Percentiles rank a stretch among this genome's conserved stretches.
Evolutionary conservation across 2,113 vertebrate genomes (phyloP).

Genomic region (Calcarius ornatus): DNA sequence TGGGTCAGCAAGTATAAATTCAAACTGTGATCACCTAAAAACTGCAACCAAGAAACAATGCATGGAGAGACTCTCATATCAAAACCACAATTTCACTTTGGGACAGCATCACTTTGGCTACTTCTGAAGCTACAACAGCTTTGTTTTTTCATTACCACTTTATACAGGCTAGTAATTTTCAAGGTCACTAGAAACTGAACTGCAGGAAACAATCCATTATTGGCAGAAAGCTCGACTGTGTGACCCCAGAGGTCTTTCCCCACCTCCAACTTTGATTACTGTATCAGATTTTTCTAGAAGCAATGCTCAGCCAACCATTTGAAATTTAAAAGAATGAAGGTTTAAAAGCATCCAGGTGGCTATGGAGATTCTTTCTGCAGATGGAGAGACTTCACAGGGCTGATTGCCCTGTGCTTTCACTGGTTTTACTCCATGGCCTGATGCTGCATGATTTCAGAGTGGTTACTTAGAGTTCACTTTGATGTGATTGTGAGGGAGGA

Average conservation of each 20-base stretch:
- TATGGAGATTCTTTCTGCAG: neutral
- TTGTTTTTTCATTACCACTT: constrained; percentile 35
- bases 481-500: constrained; percentile 5
- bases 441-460: neutral
- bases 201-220: constrained; percentile 26
- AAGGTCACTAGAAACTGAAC: constrained; percentile 38
- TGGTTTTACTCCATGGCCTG: neutral
- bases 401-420: neutral
- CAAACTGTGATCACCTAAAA: neutral
- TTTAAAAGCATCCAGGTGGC: constrained; percentile 44
- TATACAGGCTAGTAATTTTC: constrained; percentile 25
- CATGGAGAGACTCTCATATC: neutral
- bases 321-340: constrained; percentile 25
- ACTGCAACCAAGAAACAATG: neutral
- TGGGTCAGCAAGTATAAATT: neutral
- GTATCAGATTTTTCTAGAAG: constrained; percentile 35
- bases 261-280: constrained; percentile 21
- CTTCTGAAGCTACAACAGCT: neutral
- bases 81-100: neutral
- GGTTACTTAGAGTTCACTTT: neutral
- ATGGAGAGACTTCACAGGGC: neutral
- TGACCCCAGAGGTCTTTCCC: neutral
- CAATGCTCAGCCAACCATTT: neutral
- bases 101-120: neutral
- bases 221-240: constrained; percentile 5